Base-by-base conservation (phyloP, 1,140 invertebrate species). In the Thaumetopoea pityocampa region DNA sequence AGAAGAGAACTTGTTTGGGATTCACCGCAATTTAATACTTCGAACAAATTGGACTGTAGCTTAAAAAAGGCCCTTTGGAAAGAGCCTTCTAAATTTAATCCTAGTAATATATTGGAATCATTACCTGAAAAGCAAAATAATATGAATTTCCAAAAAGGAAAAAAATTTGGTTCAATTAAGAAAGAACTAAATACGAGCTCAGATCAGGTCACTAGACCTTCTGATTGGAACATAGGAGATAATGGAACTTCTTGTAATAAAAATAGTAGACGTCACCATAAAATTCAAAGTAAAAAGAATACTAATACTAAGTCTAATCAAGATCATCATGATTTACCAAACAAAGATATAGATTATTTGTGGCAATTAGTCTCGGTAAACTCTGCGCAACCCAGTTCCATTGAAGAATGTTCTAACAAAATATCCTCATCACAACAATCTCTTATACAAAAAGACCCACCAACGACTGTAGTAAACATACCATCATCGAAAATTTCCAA, bases 1-100 rank as follows among this genome's bases (percentile, higher is more conserved):
- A 69, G 87, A 44, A 77, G 86, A 15, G 85, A 87, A 26, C 73
- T 81, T 41, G 62, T 85, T 22, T 89, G 87, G 85, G 85, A 89
- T 52, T 85, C 87, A 18, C 68, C 85, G 3, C 80, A 86, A 34
- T 74, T 73, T 24, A 72, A 79, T 40, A 57, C 74, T 3, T 52
- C 84, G 1, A 62, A 67, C 8, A 85, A 83, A 50, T 72, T 65
- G 14, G 77, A 84, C 33, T 67, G 36, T 23, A 84, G 55, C 51
- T 67, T 85, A 11, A 77, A 76, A 42, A 70, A 71, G 51, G 69
- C 78, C 4, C 67, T 86, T 10, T 87, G 86, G 82, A 85, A 83
- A 44, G 79, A 84, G 77, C 65, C 80, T 53, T 60, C 65, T 6
- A 81, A 77, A 44, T 79, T 76, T 47, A 60, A 74, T 55, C 59